Evolutionary conservation across 1,140 invertebrate genomes (phyloP).

Genomic region (Metopolophium dirhodum): DNA sequence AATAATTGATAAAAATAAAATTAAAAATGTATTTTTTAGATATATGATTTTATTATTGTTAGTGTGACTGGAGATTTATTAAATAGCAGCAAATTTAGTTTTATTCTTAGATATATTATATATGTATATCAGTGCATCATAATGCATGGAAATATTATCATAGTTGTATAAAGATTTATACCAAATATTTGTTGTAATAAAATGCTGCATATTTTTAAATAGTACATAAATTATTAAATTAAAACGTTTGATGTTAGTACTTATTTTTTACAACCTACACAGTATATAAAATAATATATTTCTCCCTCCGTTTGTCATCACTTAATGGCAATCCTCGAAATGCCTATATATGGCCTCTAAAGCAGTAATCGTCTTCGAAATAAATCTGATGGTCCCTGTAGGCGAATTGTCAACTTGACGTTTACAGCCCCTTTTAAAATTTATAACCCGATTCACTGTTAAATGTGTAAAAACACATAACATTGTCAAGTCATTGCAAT

Average conservation of each 20-base stretch:
- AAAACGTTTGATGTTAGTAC: not conserved
- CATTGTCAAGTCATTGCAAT: slow-evolving; percentile 36
- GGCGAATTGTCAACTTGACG: slow-evolving; percentile 37
- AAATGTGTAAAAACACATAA: slow-evolving; percentile 31
- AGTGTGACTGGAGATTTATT: not conserved
- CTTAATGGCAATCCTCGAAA: not conserved
- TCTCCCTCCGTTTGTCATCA: not conserved
- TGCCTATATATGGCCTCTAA: slow-evolving; percentile 25
- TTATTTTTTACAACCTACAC: not conserved
- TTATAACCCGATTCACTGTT: slow-evolving; percentile 38
- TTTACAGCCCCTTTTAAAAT: slow-evolving; percentile 46
- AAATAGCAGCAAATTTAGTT: no score
- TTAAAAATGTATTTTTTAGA: no score
- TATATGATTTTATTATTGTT: no score
- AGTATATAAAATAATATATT: not conserved
- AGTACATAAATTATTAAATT: not conserved
- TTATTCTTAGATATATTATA: no score
- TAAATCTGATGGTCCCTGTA: slow-evolving; percentile 46
- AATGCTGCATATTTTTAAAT: not conserved
- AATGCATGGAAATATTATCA: not conserved
- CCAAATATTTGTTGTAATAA: not conserved
- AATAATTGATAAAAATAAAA: no score
- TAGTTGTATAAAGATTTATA: not conserved
- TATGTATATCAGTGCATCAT: no score
- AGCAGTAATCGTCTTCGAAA: slow-evolving; percentile 26